Conservation (phyloP, 2,797 vertebrate genomes). For the Spea hammondii region DNA sequence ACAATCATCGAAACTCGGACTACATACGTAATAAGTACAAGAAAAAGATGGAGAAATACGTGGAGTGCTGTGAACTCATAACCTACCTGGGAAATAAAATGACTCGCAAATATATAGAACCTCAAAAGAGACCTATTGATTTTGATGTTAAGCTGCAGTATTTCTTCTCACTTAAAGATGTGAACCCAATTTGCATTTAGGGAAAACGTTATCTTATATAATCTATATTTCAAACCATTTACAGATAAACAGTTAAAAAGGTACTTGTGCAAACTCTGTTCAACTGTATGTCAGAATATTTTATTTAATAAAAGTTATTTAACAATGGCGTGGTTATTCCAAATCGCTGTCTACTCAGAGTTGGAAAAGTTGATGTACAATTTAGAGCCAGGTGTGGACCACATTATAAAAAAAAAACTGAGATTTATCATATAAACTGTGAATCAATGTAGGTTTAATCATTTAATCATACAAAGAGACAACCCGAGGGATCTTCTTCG, state of each 20-base stretch:
- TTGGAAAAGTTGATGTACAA: too few relatives aligned
- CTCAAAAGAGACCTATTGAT: constrained; percentile 71
- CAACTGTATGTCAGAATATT: not conserved
- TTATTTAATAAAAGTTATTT: not conserved
- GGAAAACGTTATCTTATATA: not conserved
- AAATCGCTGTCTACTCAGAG: too few relatives aligned
- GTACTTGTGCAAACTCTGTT: not conserved
- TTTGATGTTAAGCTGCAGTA: constrained; percentile 76
- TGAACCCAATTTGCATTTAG: constrained; percentile 49
- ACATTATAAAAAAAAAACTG: too few relatives aligned
- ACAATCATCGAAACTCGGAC: constrained; percentile 76
- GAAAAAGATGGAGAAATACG: constrained; percentile 78
- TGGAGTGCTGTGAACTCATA: constrained; percentile 83
- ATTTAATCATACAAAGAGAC: too few relatives aligned
- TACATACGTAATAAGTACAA: constrained; percentile 74
- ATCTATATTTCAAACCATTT: not conserved
- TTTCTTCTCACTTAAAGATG: constrained; percentile 75
- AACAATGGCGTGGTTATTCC: too few relatives aligned
- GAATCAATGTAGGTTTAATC: too few relatives aligned
- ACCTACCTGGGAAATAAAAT: constrained; percentile 78
- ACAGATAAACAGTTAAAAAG: not conserved
- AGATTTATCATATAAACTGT: too few relatives aligned
- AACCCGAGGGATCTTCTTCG: too few relatives aligned
- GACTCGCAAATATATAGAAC: constrained; percentile 71
- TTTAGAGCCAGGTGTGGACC: too few relatives aligned